These are phyloP conservation scores for Ramphastos sulfuratus DNA, from an alignment of 2,113 vertebrate genomes.

Conservation along the genomic window DNA sequence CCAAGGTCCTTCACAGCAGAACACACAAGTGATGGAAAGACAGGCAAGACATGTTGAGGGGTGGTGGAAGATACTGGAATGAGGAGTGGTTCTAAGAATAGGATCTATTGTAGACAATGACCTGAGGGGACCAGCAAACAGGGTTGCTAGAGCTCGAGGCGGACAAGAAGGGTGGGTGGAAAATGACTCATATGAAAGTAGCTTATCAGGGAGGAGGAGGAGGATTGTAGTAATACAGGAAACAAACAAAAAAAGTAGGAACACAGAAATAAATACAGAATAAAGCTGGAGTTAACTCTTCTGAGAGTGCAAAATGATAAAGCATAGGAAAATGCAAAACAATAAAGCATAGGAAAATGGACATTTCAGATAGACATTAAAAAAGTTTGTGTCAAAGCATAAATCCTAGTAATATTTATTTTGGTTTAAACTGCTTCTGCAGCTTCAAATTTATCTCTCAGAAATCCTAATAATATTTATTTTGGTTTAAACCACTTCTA, in stretches of 20 bases:
- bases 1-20: background rate
- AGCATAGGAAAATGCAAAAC: background rate
- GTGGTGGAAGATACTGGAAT: background rate
- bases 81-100: background rate
- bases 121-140: background rate
- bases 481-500: background rate
- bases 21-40: background rate
- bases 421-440: background rate
- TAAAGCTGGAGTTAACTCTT: background rate
- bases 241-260: background rate
- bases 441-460: background rate
- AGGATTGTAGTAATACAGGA: background rate
- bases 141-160: background rate
- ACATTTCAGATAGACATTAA: background rate
- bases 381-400: background rate
- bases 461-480: background rate
- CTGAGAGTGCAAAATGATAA: background rate
- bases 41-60: background rate
- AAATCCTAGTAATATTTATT: background rate
- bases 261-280: background rate
- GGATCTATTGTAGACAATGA: background rate
- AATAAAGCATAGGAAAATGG: background rate
- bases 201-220: background rate
- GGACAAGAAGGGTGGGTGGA: background rate
- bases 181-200: background rate